These are phyloP conservation scores for Oncorhynchus mykiss DNA, from an alignment of 2,113 vertebrate genomes.

Conservation along the genomic window DNA sequence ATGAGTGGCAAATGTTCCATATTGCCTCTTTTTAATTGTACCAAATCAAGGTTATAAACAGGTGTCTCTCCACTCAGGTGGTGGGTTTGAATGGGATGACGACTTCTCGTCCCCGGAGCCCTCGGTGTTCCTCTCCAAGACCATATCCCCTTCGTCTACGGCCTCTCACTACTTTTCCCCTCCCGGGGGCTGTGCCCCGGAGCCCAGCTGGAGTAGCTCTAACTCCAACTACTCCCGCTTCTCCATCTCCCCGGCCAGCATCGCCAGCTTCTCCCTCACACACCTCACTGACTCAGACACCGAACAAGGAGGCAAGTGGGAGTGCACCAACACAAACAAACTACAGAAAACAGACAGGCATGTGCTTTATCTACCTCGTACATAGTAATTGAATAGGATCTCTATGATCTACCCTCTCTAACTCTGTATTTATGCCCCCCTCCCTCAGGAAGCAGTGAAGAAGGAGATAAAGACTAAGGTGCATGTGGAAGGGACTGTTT, in stretches of 20 bases:
- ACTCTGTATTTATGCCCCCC: slow-evolving; percentile 34
- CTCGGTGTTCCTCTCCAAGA: slow-evolving; percentile 78
- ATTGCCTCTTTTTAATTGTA: too few species aligned
- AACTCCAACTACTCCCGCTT: slow-evolving; percentile 89
- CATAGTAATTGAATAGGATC: too few species aligned
- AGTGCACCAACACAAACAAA: neutral
- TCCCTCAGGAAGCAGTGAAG: slow-evolving; percentile 90
- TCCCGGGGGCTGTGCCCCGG: slow-evolving; percentile 59
- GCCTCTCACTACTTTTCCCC: slow-evolving; percentile 84
- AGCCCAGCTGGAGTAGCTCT: slow-evolving; percentile 83
- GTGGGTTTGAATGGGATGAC: slow-evolving; percentile 97
- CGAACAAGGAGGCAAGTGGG: slow-evolving; percentile 90
- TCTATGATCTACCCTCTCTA: neutral
- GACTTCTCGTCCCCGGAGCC: slow-evolving; percentile 89
- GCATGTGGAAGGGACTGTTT: slow-evolving; percentile 38
- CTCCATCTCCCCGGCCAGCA: slow-evolving; percentile 93
- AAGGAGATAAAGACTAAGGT: slow-evolving; percentile 90
- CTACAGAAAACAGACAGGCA: neutral
- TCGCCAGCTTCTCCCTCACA: slow-evolving; percentile 94
- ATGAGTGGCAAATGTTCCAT: too few species aligned
- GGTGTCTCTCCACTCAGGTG: slow-evolving; percentile 70
- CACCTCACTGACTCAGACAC: slow-evolving; percentile 97
- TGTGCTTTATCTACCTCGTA: too few species aligned
- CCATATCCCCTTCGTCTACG: slow-evolving; percentile 66
- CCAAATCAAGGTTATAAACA: too few species aligned